Conservation (phyloP, 1,140 invertebrate species). For the Leptinotarsa texana region DNA sequence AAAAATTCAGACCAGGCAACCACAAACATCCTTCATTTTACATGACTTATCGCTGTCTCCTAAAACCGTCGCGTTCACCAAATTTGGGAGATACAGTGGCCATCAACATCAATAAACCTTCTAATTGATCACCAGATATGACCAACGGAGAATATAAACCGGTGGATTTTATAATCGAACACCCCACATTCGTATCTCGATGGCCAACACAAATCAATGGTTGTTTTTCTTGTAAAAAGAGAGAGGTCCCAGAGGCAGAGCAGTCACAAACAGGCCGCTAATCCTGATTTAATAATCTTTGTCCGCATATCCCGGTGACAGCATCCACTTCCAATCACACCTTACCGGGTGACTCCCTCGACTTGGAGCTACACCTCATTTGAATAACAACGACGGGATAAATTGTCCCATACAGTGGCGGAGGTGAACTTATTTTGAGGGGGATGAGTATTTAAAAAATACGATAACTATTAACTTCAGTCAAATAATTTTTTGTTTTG, state of each 20-base stretch:
- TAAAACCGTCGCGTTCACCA: background rate
- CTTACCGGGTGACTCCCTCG: constrained; percentile 40
- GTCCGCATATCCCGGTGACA: constrained; percentile 42
- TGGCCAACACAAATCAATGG: constrained; percentile 47
- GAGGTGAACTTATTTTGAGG: no score
- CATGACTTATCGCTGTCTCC: background rate
- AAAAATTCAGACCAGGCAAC: no score
- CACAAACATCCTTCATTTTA: no score
- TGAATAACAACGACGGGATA: constrained; percentile 46
- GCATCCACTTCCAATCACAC: constrained; percentile 40
- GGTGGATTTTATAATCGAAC: constrained; percentile 41
- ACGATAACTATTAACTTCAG: no score
- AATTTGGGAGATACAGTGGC: background rate
- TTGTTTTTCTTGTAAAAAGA: constrained; percentile 47
- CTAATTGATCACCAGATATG: background rate
- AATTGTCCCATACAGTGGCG: constrained; percentile 39
- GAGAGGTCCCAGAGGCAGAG: constrained; percentile 31
- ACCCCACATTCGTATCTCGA: constrained; percentile 35
- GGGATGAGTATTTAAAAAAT: no score
- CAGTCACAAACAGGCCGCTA: constrained; percentile 49
- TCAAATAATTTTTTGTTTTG: no score
- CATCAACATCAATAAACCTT: constrained; percentile 1
- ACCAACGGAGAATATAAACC: constrained; percentile 28
- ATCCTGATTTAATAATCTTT: constrained; percentile 53
- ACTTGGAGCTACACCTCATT: constrained; percentile 37